Base-by-base conservation (phyloP, 2,797 vertebrate species). In the Rhabdomys pumilio region DNA sequence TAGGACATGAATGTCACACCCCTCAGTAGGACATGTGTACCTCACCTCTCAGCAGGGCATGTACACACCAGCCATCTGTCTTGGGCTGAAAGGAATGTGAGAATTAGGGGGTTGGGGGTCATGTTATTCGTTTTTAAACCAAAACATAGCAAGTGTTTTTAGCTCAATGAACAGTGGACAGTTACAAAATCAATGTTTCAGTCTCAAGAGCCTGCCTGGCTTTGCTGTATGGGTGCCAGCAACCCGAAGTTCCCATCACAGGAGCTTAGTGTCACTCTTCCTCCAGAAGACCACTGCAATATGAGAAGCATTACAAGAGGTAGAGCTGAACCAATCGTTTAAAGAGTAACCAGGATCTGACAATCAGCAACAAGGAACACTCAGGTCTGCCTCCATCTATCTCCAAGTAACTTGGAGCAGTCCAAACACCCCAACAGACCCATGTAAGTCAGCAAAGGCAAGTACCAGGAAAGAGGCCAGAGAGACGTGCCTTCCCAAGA, bases 151-250 rank as follows among this genome's bases (percentile, higher is more conserved):
- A 17, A 44, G 72, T 55, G 19, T 63, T 95, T 90, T 77, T n/a
- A 57, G 38, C 31, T 93, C 69, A 72, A 94, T 93, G 61, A 94
- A 19, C 50, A 86, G 55, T 19, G 20, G 57, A 86, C 9, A 86
- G 13, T 24, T 75, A 20, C 76, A 80, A 11, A 73, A 94, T 20
- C 76, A 47, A 34, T 19, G n/a, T 59, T 82, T 79, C 59, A 9
- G 14, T 69, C 77, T 88, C 55, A 80, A 12, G 1, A 0, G 0
- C 22, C 89, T 73, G 11, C 31, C 50, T 12, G 38, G 44, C 59
- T 90, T 67, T 44, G 82, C 11, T 22, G 9, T 26, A 2, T 47
- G 47, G 87, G 29, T 12, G 22, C 38, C 34, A 38, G 19, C 44
- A 29, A 50, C 20, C 38, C 63, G 31, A 80, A 96, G 95, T 79